These are phyloP conservation scores for Julus scandinavius DNA, from an alignment of 2,888 invertebrate genomes.

Conservation along the genomic window DNA sequence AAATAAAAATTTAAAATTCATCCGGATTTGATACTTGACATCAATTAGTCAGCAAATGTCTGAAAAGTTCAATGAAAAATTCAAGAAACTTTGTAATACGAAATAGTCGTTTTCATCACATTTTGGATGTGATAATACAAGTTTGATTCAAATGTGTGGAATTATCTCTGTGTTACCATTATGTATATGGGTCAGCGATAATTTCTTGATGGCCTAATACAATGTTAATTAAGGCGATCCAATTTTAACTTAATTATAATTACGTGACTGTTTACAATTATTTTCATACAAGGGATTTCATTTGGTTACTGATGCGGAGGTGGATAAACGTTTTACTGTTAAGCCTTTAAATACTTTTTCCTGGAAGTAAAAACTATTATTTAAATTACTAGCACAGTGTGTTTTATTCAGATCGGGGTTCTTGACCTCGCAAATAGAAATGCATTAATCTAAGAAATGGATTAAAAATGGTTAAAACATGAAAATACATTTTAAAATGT, in stretches of 20 bases:
- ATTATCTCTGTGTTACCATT: neutral
- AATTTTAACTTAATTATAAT: constrained; percentile 34
- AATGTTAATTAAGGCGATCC: constrained; percentile 8
- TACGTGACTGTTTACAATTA: constrained; percentile 4
- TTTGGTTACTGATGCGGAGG: neutral
- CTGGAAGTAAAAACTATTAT: constrained; percentile 10
- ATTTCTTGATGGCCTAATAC: neutral
- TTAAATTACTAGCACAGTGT: neutral
- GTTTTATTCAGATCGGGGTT: neutral
- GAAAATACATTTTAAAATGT: no score
- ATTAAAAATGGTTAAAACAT: no score
- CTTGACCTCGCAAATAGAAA: neutral
- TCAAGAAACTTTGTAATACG: neutral
- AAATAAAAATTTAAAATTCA: no score
- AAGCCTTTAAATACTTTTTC: constrained; percentile 2
- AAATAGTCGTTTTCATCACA: no score
- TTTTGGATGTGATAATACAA: neutral
- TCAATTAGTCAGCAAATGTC: neutral
- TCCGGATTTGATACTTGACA: no score
- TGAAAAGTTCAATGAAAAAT: neutral
- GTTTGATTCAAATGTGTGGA: neutral
- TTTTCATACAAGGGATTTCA: neutral
- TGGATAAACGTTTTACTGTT: constrained; percentile 18
- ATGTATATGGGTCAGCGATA: neutral
- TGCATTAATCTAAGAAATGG: no score